These are phyloP conservation scores for Meiosimyza decipiens DNA, from an alignment of 2,888 invertebrate genomes.

Conservation along the genomic window DNA sequence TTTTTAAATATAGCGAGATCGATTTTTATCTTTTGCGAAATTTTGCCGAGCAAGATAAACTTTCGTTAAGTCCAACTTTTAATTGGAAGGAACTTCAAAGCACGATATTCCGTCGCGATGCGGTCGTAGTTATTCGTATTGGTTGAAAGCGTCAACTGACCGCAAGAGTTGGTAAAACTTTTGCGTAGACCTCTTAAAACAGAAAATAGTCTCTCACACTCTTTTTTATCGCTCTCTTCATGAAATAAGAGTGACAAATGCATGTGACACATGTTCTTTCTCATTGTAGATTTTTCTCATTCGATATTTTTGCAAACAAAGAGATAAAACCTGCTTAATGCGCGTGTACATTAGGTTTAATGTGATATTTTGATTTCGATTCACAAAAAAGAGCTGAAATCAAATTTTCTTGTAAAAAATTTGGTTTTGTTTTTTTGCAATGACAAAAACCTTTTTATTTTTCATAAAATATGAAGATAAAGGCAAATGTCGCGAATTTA, in stretches of 20 bases:
- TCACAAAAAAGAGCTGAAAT: background rate
- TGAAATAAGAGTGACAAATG: too few species aligned
- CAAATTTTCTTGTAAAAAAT: constrained; percentile 9
- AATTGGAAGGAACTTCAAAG: constrained; percentile 9
- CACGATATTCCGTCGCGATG: constrained; percentile 47
- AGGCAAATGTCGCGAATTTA: background rate
- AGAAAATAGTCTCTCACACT: too few species aligned
- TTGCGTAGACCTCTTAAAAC: constrained; percentile 1
- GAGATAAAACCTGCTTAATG: too few species aligned
- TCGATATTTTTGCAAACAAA: too few species aligned
- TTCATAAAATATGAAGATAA: background rate
- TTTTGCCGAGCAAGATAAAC: too few species aligned
- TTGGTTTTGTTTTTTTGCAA: background rate
- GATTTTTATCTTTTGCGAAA: background rate
- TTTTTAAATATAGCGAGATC: constrained; percentile 4
- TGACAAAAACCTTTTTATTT: constrained; percentile 5
- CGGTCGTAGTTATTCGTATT: constrained; percentile 53
- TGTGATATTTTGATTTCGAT: constrained; percentile 24
- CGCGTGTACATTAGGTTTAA: constrained; percentile 6
- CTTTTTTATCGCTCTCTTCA: too few species aligned
- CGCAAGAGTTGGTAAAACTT: background rate
- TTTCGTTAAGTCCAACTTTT: constrained; percentile 28
- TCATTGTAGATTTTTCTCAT: too few species aligned
- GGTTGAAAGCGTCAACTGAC: constrained; percentile 47
- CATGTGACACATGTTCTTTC: too few species aligned